Conservation (phyloP, 1,140 invertebrate genomes). For the Sminthurides bifidus region DNA sequence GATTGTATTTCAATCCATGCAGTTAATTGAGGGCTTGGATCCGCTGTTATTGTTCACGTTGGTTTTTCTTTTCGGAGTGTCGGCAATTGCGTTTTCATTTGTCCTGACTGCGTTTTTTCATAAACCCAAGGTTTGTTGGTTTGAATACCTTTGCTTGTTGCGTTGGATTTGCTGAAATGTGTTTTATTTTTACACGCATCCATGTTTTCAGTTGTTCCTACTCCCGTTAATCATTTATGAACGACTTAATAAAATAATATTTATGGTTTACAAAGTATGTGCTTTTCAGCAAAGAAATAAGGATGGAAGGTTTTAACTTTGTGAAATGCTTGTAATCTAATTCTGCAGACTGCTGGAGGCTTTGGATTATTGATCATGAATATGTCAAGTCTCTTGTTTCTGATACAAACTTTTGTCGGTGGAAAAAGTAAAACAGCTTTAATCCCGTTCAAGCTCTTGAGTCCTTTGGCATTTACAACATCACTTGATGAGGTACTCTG, state of each 20-base stretch:
- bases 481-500: conserved; percentile 69
- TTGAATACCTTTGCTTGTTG: too few species aligned
- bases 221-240: too few species aligned
- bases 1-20: conserved; percentile 53
- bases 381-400: conserved; percentile 62
- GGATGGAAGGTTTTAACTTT: too few species aligned
- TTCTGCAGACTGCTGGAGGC: conserved; percentile 57
- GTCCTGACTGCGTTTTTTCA: conserved; percentile 77
- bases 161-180: too few species aligned
- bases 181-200: too few species aligned
- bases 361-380: conserved; percentile 64
- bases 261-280: too few species aligned
- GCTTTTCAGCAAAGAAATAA: too few species aligned
- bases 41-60: conserved; percentile 64
- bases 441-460: conserved; percentile 63
- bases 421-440: conserved; percentile 52
- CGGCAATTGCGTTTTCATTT: conserved; percentile 69
- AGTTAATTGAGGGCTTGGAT: conserved; percentile 65
- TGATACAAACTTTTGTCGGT: conserved; percentile 61
- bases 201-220: too few species aligned
- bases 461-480: conserved; percentile 66
- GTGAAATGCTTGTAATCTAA: too few species aligned
- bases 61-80: conserved; percentile 64
- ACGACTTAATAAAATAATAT: too few species aligned
- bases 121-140: conserved; percentile 58